Evolutionary conservation across 2,888 invertebrate species (phyloP), one percentile per base, ranked within the genome.

Genomic region (Tillus elongatus): DNA sequence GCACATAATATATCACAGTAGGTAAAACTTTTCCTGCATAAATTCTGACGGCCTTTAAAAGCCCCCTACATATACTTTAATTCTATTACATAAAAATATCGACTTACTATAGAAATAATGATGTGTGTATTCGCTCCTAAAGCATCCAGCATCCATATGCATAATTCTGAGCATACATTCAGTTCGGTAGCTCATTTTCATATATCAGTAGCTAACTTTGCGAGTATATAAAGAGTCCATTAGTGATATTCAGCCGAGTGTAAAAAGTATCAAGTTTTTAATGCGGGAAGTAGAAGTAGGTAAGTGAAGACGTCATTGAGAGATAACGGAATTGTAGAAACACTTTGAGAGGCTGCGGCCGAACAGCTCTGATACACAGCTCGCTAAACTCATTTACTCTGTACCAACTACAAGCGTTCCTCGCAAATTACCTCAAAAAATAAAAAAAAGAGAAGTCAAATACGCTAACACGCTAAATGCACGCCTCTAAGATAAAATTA

Each of bases 231-330:
- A 60, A 57, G 60, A 60, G 57, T 60, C 63, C 64, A 64, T 64
- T 64, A 64, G 59, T 54, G 56, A 55, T 60, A 60, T 57, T 56
- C 61, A 61, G 52, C 58, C 54, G 55, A 58, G 57, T 57, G 61
- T 61, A 57, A 61, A 64, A 63, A 64, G 61, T 63, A 63, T 62
- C 62, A 58, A 58, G 60, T 63, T 63, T 61, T 60, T 58, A 59
- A 59, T 57, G 58, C 54, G 54, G 42, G 13, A 29, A 6, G 24
- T 36, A 13, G 19, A 9, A 36, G 30, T 36, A 10, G 30, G 49
- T 57, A 57, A 56, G 56, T 56, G 56, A 58, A 59, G 56, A 59
- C 56, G 51, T 58, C 58, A 53, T 58, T 53, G 54, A 45, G 45
- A 57, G 57, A 57, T 57, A 58, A 56, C 53, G 55, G 52, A 58